A percentile compares a stretch with the other conserved stretches of the same genome.
Conservation (phyloP, 2,888 invertebrate genomes). For the Parnassius glacialis region DNA sequence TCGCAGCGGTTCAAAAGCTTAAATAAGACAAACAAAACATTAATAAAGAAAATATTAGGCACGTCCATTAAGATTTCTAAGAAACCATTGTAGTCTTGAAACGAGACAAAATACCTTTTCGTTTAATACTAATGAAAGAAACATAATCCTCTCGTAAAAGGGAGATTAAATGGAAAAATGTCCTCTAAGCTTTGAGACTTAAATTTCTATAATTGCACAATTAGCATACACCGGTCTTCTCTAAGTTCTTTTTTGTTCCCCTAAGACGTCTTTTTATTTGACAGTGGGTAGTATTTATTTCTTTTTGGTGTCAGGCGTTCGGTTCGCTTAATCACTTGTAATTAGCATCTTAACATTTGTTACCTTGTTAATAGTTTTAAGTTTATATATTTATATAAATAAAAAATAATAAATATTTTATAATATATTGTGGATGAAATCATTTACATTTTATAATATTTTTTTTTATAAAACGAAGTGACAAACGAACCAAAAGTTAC, state of each 20-base stretch:
- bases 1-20: background rate
- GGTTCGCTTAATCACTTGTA: constrained; percentile 13
- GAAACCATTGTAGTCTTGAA: background rate
- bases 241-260: constrained; percentile 16
- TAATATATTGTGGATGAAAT: too few species aligned
- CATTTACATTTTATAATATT: too few species aligned
- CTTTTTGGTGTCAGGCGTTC: constrained; percentile 3
- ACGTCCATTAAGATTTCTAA: background rate
- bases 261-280: constrained; percentile 18
- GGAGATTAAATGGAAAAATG: constrained; percentile 17
- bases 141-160: constrained; percentile 19
- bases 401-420: too few species aligned
- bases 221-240: constrained; percentile 25
- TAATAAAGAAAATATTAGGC: background rate
- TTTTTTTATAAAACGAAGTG: too few species aligned
- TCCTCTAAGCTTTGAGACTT: constrained; percentile 21
- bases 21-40: background rate
- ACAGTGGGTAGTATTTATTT: constrained; percentile 21
- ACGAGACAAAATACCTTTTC: constrained; percentile 12
- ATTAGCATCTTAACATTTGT: constrained; percentile 20
- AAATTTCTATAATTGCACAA: constrained; percentile 26
- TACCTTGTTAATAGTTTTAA: too few species aligned
- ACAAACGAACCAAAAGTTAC: too few species aligned
- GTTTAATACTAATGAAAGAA: constrained; percentile 17
- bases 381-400: too few species aligned